Evolutionary conservation across 2,797 vertebrate genomes (phyloP).

Genomic region (Myiotriccus ornatus): DNA sequence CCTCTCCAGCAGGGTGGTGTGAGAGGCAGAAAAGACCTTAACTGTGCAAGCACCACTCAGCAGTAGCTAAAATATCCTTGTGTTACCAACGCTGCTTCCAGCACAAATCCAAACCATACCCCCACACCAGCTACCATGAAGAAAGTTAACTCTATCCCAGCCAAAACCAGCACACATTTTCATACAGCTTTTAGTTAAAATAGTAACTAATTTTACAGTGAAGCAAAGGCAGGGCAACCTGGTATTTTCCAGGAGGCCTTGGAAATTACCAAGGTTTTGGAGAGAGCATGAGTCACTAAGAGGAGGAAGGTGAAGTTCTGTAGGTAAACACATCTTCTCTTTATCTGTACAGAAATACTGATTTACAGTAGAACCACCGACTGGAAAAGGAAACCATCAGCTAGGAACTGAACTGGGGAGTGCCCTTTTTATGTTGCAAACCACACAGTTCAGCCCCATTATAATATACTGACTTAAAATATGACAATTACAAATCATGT

Average conservation of each 20-base stretch:
- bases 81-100: neutral
- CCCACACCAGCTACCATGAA: neutral
- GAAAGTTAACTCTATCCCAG: neutral
- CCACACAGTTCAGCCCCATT: neutral
- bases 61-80: neutral
- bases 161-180: neutral
- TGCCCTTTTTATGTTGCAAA: neutral
- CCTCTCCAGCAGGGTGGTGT: neutral
- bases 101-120: neutral
- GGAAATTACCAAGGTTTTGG: neutral
- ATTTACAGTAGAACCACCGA: neutral
- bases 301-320: neutral
- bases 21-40: neutral
- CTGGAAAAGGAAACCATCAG: neutral
- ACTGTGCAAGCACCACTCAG: neutral
- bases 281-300: neutral
- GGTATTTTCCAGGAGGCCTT: neutral
- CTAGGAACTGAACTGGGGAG: neutral
- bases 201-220: neutral
- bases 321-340: neutral
- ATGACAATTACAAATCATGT: neutral
- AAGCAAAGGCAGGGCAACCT: conserved; percentile 5
- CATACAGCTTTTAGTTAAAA: neutral
- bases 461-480: neutral
- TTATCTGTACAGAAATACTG: neutral